A percentile compares a stretch with the other conserved stretches of the same genome.
phyloP scores from a whole-genome alignment of 2,797 vertebrate species.

The Molothrus ater region DNA sequence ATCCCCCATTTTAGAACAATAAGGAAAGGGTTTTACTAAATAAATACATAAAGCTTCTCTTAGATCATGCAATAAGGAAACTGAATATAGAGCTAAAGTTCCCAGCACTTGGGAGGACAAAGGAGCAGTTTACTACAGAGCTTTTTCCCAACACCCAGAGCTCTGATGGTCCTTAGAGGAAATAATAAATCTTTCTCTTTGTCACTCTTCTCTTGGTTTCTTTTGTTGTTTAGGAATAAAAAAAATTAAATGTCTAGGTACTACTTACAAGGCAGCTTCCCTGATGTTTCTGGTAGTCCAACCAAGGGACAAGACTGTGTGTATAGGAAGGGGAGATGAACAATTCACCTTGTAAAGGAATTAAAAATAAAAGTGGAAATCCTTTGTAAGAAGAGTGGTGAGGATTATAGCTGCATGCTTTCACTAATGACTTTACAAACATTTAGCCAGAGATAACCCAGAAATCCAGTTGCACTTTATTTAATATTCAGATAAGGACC shows the following conservation, averaged over 20 bases:
- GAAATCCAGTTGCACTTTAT: slow-evolving; percentile 70
- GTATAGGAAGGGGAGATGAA: not conserved
- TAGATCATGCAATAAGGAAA: not conserved
- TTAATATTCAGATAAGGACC: slow-evolving; percentile 75
- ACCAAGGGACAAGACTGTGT: not conserved
- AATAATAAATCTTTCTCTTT: slow-evolving; percentile 45
- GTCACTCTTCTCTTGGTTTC: not conserved
- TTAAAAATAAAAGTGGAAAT: slow-evolving; percentile 39
- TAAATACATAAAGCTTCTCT: not conserved
- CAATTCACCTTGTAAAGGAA: slow-evolving; percentile 32
- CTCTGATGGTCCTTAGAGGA: slow-evolving; percentile 18
- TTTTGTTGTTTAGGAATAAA: not conserved
- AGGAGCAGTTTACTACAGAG: slow-evolving; percentile 23
- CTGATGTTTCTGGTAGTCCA: slow-evolving; percentile 29
- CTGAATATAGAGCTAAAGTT: not conserved
- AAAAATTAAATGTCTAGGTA: not conserved
- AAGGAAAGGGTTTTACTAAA: not conserved
- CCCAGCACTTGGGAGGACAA: slow-evolving; percentile 35
- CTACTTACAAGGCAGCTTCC: slow-evolving; percentile 30
- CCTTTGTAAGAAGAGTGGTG: slow-evolving; percentile 26
- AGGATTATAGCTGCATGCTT: slow-evolving; percentile 42
- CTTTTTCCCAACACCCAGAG: not conserved
- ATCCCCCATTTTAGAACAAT: not conserved
- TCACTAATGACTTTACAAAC: slow-evolving; percentile 65
- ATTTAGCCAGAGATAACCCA: slow-evolving; percentile 59